Conservation (phyloP, 2,113 vertebrate species). For the Oreocharis arfaki region DNA sequence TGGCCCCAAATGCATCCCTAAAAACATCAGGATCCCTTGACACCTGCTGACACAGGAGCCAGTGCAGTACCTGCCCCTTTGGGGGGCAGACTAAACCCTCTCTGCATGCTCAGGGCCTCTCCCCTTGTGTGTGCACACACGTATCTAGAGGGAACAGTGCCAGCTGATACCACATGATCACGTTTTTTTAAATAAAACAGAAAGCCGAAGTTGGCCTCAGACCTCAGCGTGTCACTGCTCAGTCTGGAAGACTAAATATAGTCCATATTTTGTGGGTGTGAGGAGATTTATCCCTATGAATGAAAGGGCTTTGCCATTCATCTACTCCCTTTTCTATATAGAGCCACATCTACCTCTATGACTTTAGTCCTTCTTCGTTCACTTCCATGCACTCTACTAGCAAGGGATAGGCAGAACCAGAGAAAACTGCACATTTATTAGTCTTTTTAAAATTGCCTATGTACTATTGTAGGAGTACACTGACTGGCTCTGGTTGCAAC, state of each 20-base stretch:
- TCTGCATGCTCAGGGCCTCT: neutral
- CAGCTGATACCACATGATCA: neutral
- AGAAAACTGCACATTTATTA: neutral
- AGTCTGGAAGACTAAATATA: neutral
- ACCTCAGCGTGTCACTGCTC: accelerated
- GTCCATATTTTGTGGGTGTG: neutral
- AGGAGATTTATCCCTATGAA: neutral
- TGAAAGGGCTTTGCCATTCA: neutral
- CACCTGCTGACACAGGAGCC: neutral
- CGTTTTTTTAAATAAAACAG: neutral
- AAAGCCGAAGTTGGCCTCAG: neutral
- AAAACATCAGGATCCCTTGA: neutral
- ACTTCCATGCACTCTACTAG: neutral
- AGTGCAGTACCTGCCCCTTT: neutral
- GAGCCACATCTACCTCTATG: neutral
- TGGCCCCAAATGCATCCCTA: neutral
- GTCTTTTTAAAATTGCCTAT: neutral
- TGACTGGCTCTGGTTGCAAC: neutral
- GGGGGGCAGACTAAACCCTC: neutral
- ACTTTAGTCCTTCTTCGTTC: neutral
- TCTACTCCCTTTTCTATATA: neutral
- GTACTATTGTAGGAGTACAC: neutral
- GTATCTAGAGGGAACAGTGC: neutral
- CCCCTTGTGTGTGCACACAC: too few relatives aligned
- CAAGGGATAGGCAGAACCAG: neutral